Percentiles rank a stretch among this genome's conserved stretches.
Evolutionary conservation across 2,888 invertebrate genomes (phyloP).

Genomic region (Trissoscelio sp.): DNA sequence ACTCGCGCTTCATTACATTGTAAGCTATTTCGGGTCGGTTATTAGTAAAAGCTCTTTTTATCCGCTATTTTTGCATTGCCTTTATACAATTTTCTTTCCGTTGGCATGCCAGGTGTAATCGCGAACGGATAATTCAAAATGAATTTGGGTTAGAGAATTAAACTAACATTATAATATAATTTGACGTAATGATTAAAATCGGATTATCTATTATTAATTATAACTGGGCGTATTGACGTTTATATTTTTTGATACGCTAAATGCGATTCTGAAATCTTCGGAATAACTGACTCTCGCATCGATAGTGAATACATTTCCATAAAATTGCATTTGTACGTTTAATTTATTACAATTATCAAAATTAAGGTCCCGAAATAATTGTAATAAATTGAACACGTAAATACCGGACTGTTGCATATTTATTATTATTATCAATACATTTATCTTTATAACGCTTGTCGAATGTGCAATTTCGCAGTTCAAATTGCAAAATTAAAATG

Average conservation of each 20-base stretch:
- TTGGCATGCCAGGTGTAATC: background rate
- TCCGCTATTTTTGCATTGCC: too few relatives aligned
- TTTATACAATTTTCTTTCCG: too few relatives aligned
- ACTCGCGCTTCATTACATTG: conserved; percentile 2
- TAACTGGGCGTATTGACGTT: background rate
- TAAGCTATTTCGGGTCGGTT: background rate
- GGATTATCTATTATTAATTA: background rate
- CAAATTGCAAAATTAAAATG: background rate
- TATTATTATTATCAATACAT: conserved; percentile 12
- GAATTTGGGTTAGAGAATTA: background rate
- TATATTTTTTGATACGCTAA: background rate
- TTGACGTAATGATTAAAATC: background rate
- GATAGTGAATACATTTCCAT: conserved; percentile 29
- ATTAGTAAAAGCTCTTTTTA: too few relatives aligned
- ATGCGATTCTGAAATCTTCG: background rate
- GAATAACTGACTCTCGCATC: conserved; percentile 13
- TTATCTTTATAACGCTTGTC: conserved; percentile 10
- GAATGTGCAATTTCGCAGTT: background rate
- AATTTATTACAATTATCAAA: conserved; percentile 32
- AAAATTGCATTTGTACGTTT: conserved; percentile 18
- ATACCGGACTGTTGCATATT: background rate
- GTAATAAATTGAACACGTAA: conserved; percentile 11
- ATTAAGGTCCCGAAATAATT: conserved; percentile 22
- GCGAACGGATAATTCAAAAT: background rate
- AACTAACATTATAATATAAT: conserved; percentile 1